Evolutionary conservation across 2,113 vertebrate species (phyloP).

Genomic region (Hippocampus comes): DNA sequence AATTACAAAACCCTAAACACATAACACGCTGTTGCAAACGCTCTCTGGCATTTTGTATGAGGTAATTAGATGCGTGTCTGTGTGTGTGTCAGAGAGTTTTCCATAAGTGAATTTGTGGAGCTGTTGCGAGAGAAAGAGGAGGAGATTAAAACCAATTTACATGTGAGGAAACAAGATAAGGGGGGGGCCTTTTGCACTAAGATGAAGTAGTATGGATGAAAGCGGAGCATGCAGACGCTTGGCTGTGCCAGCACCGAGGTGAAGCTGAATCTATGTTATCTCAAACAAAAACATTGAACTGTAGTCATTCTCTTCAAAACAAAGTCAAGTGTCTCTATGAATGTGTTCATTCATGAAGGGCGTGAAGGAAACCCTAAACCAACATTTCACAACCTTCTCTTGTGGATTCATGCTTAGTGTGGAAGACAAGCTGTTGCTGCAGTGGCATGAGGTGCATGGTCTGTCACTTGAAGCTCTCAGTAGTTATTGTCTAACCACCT

Average conservation of each 20-base stretch:
- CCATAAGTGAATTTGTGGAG: conserved; percentile 32
- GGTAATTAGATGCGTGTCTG: conserved; percentile 58
- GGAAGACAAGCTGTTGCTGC: neutral
- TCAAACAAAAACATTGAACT: conserved; percentile 62
- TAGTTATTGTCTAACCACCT: conserved; percentile 46
- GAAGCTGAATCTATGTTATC: conserved; percentile 59
- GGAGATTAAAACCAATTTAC: conserved; percentile 62
- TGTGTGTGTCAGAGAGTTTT: conserved; percentile 20
- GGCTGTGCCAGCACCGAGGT: conserved; percentile 39
- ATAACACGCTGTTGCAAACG: conserved; percentile 64
- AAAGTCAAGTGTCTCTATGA: conserved; percentile 45
- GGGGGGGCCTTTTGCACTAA: conserved; percentile 50
- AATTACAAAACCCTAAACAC: conserved; percentile 76
- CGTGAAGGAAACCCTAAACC: conserved; percentile 18
- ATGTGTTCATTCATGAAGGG: conserved; percentile 28
- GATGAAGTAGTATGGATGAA: conserved; percentile 65
- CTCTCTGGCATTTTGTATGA: conserved; percentile 66
- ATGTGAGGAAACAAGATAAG: conserved; percentile 61
- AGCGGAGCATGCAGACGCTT: conserved; percentile 56
- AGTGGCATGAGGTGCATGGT: neutral
- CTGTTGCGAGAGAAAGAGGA: conserved; percentile 38
- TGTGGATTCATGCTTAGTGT: conserved; percentile 2
- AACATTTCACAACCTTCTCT: conserved; percentile 11
- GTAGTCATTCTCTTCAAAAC: conserved; percentile 55
- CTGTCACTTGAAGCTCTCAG: conserved; percentile 27